Percentiles rank a stretch among this genome's conserved stretches.
These are phyloP conservation scores for Rhadina sibilatrix DNA, from an alignment of 2,113 vertebrate genomes.

Conservation along the genomic window DNA sequence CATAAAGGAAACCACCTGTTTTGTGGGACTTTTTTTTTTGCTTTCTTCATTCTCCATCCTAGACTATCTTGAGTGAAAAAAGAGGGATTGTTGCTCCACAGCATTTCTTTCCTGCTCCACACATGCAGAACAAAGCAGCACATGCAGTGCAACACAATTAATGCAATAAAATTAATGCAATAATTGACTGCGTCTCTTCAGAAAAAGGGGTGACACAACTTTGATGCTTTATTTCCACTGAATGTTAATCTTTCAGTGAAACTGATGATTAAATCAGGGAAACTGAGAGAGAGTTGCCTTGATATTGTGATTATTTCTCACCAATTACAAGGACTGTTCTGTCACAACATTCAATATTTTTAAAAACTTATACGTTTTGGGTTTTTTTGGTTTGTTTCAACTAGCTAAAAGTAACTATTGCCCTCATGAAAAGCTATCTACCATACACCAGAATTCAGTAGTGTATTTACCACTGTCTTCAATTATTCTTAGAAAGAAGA, in stretches of 20 bases:
- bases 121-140: neutral
- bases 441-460: neutral
- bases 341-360: neutral
- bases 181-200: neutral
- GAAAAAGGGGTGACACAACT: neutral
- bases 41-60: neutral
- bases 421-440: neutral
- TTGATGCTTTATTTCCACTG: neutral
- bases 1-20: neutral
- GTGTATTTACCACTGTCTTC: neutral
- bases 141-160: neutral
- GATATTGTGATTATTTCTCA: neutral
- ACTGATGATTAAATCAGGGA: neutral
- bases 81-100: neutral
- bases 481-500: constrained; percentile 3
- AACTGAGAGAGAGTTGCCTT: neutral
- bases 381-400: neutral
- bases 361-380: neutral
- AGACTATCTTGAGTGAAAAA: neutral
- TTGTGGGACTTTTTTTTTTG: neutral
- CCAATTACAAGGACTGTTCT: neutral
- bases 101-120: neutral
- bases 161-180: neutral
- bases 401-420: neutral
- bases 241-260: neutral